Conservation (phyloP, 2,888 invertebrate genomes). For the Heterodera filipjevi region DNA sequence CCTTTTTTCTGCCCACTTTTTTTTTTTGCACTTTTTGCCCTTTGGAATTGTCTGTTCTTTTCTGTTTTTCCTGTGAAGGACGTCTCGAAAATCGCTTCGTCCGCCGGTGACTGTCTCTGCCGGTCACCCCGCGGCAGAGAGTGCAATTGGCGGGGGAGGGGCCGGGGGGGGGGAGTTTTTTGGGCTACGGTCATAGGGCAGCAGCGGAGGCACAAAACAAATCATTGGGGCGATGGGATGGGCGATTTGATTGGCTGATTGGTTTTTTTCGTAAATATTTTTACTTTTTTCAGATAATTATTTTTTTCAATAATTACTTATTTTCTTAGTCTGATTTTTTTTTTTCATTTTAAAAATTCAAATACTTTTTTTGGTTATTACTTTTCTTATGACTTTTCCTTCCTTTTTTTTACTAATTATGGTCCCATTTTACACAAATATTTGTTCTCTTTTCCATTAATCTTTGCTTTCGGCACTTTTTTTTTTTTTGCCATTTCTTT, state of each 20-base stretch:
- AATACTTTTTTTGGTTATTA: too few species aligned
- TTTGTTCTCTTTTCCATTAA: too few species aligned
- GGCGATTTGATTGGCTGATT: background rate
- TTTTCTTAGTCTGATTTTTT: too few species aligned
- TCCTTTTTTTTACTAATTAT: too few species aligned
- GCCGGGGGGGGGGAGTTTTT: background rate
- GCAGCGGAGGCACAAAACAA: background rate
- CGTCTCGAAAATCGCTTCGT: slow-evolving; percentile 6
- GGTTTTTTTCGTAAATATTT: background rate
- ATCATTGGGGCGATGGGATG: background rate
- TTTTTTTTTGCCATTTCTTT: background rate
- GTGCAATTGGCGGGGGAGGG: background rate
- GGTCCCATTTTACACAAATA: too few species aligned
- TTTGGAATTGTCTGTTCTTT: background rate
- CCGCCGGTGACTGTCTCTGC: slow-evolving; percentile 14
- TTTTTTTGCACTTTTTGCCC: slow-evolving; percentile 8
- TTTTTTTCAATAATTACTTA: too few species aligned
- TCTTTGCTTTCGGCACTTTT: background rate
- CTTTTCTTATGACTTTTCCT: too few species aligned
- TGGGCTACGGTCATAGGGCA: slow-evolving; percentile 8
- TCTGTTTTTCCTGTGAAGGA: background rate
- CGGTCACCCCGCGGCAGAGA: background rate
- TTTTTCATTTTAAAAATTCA: too few species aligned
- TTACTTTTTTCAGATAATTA: background rate
- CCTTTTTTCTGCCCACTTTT: background rate